These are phyloP conservation scores for Eublepharis macularius DNA, from an alignment of 2,113 vertebrate species.

Conservation along the genomic window DNA sequence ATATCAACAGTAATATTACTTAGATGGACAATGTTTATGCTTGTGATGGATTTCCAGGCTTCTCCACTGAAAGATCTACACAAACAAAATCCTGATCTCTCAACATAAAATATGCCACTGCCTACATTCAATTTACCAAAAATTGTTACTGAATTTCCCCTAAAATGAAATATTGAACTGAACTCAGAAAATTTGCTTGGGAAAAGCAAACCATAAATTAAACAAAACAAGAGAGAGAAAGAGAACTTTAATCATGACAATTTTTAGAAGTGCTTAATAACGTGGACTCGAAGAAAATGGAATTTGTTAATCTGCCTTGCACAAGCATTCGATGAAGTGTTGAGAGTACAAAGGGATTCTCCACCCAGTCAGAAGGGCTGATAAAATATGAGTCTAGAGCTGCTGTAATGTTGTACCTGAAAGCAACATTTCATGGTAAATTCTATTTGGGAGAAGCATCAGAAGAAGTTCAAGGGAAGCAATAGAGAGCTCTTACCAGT, in stretches of 20 bases:
- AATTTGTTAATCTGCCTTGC: not conserved
- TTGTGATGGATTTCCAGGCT: not conserved
- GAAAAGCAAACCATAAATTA: not conserved
- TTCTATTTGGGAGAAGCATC: not conserved
- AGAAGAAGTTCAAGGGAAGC: not conserved
- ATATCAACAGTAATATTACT: not conserved
- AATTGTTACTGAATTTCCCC: not conserved
- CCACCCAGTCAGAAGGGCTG: not conserved
- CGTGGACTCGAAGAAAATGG: not conserved
- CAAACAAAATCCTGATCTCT: not conserved
- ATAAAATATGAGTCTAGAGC: not conserved
- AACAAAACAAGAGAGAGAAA: not conserved
- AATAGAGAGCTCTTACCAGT: not conserved
- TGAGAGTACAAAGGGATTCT: not conserved
- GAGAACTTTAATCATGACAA: not conserved
- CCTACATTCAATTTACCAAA: not conserved
- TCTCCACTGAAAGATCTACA: not conserved
- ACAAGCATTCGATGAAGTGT: not conserved
- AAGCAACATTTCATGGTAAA: not conserved
- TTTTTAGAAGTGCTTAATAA: not conserved
- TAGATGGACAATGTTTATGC: not conserved
- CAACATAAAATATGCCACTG: not conserved
- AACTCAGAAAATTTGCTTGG: not conserved
- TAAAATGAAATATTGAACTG: not conserved
- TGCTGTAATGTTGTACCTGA: not conserved